Base-by-base conservation (phyloP, 30 jellyfish, hydroid and myxozoan species). In the Chrysaora quinquecirrha region DNA sequence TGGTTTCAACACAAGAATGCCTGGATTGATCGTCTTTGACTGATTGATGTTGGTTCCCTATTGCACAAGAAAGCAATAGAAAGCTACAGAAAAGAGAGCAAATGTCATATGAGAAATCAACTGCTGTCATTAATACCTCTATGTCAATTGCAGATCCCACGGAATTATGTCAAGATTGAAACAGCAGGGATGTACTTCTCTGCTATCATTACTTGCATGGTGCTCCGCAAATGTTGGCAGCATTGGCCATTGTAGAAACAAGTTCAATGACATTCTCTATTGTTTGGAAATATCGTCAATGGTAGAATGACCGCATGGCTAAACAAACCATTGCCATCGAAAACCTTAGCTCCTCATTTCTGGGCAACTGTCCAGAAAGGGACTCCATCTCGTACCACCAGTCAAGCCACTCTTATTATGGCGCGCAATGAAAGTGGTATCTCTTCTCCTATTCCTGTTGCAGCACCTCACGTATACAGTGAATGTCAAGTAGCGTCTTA, bases 281-380 rank as follows among this genome's bases (percentile, higher is more conserved):
- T 43, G 58, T 16, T 16, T 43, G 58, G 58, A 43, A 43, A 43
- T 6, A 16, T 6, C 58, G 58, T 43, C 12, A 43, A 77, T 29
- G 0, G 23, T 14, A 25, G 46, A 63, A 56, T 63, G 34, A 23
- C 48, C 47, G 43, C 23, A 56, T 77, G 89, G 89, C 22, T 77
- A 33, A 77, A 30, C 38, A 60, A 21, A 28, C 81, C 89, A 4
- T 33, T 77, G 84, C 38, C 31, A 28, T 77, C 83, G 31, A 77
- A 84, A 9, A 56, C 11, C 20, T 48, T 74, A 21, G 77, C 86
- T 11, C 75, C 75, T 52, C 86, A 74, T 30, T 74, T 48, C 30
- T 74, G 86, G 86, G 25, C 80, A 43, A 43, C 58, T 43, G 72
- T 60, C 6, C 19, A 60, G 9, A 60, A 60, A 20, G 72, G 32